Percentiles rank a stretch among this genome's conserved stretches.
Evolutionary conservation across 2,888 invertebrate species (phyloP).

Genomic region (Chaetogeoica ovagalla): DNA sequence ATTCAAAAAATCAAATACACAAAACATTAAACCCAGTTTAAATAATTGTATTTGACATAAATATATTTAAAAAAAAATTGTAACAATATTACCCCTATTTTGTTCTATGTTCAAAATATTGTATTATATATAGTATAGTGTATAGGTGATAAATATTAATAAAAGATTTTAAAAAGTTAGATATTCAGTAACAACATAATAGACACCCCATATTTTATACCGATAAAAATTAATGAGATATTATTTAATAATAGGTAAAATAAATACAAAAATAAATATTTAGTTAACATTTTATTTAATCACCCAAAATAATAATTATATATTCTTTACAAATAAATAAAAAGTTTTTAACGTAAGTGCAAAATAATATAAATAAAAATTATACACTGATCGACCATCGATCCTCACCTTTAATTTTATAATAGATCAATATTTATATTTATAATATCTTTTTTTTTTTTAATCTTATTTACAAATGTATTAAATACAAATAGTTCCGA

Average conservation of each 20-base stretch:
- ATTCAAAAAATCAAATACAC: background rate
- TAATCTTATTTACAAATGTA: conserved; percentile 33
- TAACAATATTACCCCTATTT: background rate
- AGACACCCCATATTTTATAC: background rate
- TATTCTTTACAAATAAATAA: conserved; percentile 40
- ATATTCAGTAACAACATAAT: conserved; percentile 8
- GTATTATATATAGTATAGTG: background rate
- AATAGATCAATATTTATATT: conserved; percentile 12
- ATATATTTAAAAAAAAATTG: background rate
- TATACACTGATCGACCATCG: background rate
- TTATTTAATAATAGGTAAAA: conserved; percentile 30
- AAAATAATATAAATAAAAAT: conserved; percentile 22
- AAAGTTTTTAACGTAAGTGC: conserved; percentile 24
- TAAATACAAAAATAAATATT: conserved; percentile 37
- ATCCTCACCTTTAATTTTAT: conserved; percentile 8
- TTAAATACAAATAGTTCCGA: conserved; percentile 23
- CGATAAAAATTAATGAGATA: conserved; percentile 6
- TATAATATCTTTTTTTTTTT: conserved; percentile 10
- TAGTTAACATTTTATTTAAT: conserved; percentile 48
- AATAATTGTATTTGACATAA: background rate
- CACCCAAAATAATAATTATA: conserved; percentile 44
- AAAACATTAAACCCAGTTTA: background rate
- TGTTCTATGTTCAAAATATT: background rate
- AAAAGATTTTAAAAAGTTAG: conserved; percentile 1
- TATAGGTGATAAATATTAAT: background rate